These are phyloP conservation scores for Danio kyathit DNA, from an alignment of 2,797 vertebrate species.

Conservation along the genomic window DNA sequence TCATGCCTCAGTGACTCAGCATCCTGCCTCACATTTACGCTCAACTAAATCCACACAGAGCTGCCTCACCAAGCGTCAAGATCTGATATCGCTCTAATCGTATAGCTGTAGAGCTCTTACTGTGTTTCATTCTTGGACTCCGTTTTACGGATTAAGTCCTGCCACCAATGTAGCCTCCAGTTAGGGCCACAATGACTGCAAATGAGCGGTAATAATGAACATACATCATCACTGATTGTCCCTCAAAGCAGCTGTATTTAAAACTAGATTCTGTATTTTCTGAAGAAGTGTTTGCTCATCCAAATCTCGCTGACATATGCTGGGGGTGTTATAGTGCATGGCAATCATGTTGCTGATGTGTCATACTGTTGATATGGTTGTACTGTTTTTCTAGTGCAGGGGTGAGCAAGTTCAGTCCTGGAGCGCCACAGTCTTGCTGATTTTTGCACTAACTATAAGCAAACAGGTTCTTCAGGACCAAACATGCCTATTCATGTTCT, in stretches of 20 bases:
- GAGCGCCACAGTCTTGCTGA: too few relatives aligned
- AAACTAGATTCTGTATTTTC: background rate
- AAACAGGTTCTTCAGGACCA: too few relatives aligned
- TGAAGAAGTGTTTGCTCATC: background rate
- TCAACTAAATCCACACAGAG: slow-evolving; percentile 8
- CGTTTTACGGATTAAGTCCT: background rate
- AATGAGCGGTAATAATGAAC: background rate
- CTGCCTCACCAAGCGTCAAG: slow-evolving; percentile 5
- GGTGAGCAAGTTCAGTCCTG: too few relatives aligned
- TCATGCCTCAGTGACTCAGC: slow-evolving; percentile 54
- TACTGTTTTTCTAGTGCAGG: too few relatives aligned
- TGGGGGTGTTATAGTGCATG: too few relatives aligned
- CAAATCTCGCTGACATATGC: background rate
- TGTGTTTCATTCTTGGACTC: slow-evolving; percentile 9
- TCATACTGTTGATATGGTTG: too few relatives aligned
- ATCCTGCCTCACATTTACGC: slow-evolving; percentile 35
- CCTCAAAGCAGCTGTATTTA: background rate
- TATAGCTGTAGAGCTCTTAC: slow-evolving; percentile 1
- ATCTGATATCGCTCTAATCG: slow-evolving; percentile 34
- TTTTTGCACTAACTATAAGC: too few relatives aligned
- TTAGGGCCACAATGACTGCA: background rate
- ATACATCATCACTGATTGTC: background rate
- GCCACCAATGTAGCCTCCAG: background rate
- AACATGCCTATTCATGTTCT: background rate
- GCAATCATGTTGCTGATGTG: too few relatives aligned